Percentiles rank a stretch among this genome's conserved stretches.
phyloP scores from a whole-genome alignment of 2,888 invertebrate species.

The Hedychridium roseum region DNA sequence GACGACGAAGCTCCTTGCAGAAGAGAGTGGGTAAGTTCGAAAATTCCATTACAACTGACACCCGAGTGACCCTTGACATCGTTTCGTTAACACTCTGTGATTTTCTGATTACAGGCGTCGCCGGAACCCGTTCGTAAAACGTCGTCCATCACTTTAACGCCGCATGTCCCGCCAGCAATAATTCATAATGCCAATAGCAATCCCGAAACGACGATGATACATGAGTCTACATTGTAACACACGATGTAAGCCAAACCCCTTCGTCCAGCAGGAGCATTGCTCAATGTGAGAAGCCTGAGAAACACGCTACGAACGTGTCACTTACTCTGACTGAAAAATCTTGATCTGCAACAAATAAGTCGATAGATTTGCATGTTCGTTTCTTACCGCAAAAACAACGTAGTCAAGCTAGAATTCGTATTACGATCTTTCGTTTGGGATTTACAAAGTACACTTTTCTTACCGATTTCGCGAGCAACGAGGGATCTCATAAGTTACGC shows the following conservation, averaged over 20 bases:
- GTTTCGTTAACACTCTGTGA: too few relatives aligned
- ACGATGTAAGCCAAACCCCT: constrained; percentile 51
- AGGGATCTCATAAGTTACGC: constrained; percentile 38
- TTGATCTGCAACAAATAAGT: too few relatives aligned
- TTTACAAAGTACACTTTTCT: constrained; percentile 28
- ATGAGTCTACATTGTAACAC: constrained; percentile 62
- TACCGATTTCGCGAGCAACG: constrained; percentile 21
- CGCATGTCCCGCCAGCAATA: constrained; percentile 47
- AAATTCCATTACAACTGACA: too few relatives aligned
- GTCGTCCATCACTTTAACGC: constrained; percentile 56
- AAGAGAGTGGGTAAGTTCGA: constrained; percentile 58
- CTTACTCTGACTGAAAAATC: too few relatives aligned
- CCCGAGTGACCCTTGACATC: too few relatives aligned
- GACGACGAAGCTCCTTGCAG: constrained; percentile 58
- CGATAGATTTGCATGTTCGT: too few relatives aligned
- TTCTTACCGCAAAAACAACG: constrained; percentile 14
- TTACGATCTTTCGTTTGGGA: constrained; percentile 19
- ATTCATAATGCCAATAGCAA: constrained; percentile 48
- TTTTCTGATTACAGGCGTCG: constrained; percentile 47
- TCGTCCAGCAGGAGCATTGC: constrained; percentile 42
- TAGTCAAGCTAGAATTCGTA: constrained; percentile 22
- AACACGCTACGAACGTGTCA: not conserved
- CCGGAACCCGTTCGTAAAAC: constrained; percentile 58
- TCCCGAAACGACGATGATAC: constrained; percentile 54
- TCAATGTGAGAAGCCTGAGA: constrained; percentile 29